phyloP scores from a whole-genome alignment of 2,113 vertebrate species.

The Chrysochloris asiatica region DNA sequence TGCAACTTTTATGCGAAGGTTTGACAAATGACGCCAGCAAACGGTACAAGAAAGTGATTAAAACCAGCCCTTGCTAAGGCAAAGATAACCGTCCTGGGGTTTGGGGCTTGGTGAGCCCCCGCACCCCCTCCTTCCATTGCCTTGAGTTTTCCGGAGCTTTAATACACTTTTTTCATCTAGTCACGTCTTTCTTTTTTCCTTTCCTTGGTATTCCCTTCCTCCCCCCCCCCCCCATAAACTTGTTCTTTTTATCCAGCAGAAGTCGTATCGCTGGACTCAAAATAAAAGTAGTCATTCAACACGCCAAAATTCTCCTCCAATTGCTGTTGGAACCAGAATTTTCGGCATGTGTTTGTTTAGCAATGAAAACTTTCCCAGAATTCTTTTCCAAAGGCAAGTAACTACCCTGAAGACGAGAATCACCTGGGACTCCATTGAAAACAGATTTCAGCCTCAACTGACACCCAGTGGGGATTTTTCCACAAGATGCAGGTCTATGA shows the following conservation, averaged over 20 bases:
- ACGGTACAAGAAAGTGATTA: slow-evolving; percentile 87
- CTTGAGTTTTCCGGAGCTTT: slow-evolving; percentile 16
- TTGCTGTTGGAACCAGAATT: neutral
- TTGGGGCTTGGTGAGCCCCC: slow-evolving; percentile 41
- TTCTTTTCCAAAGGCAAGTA: neutral
- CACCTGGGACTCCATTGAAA: slow-evolving; percentile 2
- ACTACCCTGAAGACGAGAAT: slow-evolving; percentile 7
- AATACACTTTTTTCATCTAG: neutral
- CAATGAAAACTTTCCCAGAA: neutral
- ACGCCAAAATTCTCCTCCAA: neutral
- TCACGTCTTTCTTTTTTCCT: neutral
- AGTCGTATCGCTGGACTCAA: neutral
- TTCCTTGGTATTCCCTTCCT: neutral
- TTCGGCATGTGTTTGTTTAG: neutral
- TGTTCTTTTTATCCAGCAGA: neutral
- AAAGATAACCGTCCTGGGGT: slow-evolving; percentile 80
- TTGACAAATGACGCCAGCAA: slow-evolving; percentile 87
- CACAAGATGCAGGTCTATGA: neutral
- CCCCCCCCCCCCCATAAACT: neutral
- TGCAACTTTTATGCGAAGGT: slow-evolving; percentile 86
- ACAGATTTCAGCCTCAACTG: neutral
- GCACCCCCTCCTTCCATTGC: neutral
- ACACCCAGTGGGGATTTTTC: neutral
- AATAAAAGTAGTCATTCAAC: neutral
- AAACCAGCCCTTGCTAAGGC: slow-evolving; percentile 85